phyloP scores from a whole-genome alignment of 2,888 invertebrate species.

The Xestia rhomboidea region DNA sequence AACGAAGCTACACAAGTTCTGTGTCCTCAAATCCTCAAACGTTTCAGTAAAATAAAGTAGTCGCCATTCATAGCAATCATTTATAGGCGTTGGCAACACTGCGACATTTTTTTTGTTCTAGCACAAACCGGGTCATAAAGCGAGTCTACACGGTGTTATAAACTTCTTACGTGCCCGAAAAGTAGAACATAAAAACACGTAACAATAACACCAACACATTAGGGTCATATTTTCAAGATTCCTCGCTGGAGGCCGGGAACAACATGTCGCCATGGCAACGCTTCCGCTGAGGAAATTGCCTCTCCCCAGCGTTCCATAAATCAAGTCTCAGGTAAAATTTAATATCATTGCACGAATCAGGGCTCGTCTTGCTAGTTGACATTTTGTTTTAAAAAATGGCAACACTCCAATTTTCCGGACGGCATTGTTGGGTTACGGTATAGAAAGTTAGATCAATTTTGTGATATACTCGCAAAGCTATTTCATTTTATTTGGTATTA shows the following conservation, averaged over 20 bases:
- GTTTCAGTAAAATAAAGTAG: constrained; percentile 39
- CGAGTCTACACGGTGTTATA: constrained; percentile 42
- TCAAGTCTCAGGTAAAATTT: constrained; percentile 85
- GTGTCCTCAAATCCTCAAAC: constrained; percentile 8
- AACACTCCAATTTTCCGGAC: constrained; percentile 64
- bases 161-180: constrained; percentile 44
- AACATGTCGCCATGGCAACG: constrained; percentile 77
- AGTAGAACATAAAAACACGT: constrained; percentile 54
- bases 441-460: constrained; percentile 53
- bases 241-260: constrained; percentile 60
- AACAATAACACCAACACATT: constrained; percentile 71
- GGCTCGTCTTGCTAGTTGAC: constrained; percentile 62
- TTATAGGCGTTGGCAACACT: constrained; percentile 33
- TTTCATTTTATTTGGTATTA: constrained; percentile 58
- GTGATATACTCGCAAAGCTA: constrained; percentile 32
- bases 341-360: constrained; percentile 81
- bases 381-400: constrained; percentile 71
- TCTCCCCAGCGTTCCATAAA: constrained; percentile 82
- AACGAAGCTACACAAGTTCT: background rate
- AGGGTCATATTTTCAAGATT: constrained; percentile 73
- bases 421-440: constrained; percentile 42
- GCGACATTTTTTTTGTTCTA: constrained; percentile 39
- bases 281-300: constrained; percentile 86
- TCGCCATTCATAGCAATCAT: constrained; percentile 43
- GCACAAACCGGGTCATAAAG: constrained; percentile 35